A percentile compares a stretch with the other conserved stretches of the same genome.
Conservation (phyloP, 2,797 vertebrate species). For the Bufotes viridis region DNA sequence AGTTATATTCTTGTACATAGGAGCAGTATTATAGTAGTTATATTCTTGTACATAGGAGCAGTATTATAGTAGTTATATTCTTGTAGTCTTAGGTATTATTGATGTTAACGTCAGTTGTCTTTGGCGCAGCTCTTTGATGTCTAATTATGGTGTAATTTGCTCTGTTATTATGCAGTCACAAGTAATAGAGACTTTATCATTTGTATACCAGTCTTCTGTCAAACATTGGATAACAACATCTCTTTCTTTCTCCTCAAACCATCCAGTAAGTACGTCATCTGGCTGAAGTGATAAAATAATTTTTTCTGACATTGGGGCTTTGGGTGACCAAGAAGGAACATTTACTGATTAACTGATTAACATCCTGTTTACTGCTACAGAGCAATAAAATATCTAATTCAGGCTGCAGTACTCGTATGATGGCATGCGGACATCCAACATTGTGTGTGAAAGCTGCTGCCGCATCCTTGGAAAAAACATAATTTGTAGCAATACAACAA, state of each 20-base stretch:
- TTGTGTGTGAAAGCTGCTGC: neutral
- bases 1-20: too few relatives aligned
- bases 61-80: too few relatives aligned
- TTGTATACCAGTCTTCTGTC: neutral
- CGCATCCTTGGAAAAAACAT: conserved; percentile 34
- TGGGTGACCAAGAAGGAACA: conserved; percentile 14
- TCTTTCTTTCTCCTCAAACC: neutral
- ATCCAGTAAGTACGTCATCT: neutral
- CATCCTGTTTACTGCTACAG: conserved; percentile 39
- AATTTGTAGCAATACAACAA: conserved; percentile 30
- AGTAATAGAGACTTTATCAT: neutral
- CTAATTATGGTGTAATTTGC: neutral
- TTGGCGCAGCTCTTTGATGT: neutral
- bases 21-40: too few relatives aligned
- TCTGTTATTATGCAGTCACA: too few relatives aligned
- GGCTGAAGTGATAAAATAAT: neutral
- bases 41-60: too few relatives aligned
- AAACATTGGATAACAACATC: neutral
- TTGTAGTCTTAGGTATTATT: too few relatives aligned
- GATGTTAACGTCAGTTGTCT: neutral
- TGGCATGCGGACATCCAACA: conserved; percentile 36
- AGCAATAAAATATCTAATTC: conserved; percentile 53
- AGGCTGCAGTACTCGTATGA: neutral
- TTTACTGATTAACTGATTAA: conserved; percentile 41
- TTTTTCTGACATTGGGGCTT: neutral